A percentile compares a stretch with the other conserved stretches of the same genome.
Evolutionary conservation across 2,888 invertebrate species (phyloP).

Genomic region (Athripsodes cinereus): DNA sequence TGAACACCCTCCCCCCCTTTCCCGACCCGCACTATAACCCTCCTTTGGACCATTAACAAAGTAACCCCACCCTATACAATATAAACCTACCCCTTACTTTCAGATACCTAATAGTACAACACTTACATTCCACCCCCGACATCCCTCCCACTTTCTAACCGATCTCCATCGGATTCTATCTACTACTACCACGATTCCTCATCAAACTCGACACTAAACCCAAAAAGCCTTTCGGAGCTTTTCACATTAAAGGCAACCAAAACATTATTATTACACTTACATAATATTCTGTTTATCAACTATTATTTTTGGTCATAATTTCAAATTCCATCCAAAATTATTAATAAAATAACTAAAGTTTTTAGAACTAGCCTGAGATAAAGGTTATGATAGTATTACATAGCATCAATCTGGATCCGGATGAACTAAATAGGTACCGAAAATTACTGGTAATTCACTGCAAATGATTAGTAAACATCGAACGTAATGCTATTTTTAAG

Average conservation of each 20-base stretch:
- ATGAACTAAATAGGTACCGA: too few species aligned
- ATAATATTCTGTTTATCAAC: neutral
- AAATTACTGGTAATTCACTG: too few species aligned
- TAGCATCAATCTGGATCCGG: too few species aligned
- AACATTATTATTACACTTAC: constrained; percentile 4
- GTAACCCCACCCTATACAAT: neutral
- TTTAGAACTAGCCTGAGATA: too few species aligned
- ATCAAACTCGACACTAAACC: constrained; percentile 22
- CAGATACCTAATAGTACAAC: constrained; percentile 14
- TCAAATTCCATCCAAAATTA: too few species aligned
- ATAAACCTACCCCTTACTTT: constrained; percentile 7
- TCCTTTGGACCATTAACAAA: neutral
- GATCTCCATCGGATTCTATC: neutral
- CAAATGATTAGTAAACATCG: too few species aligned
- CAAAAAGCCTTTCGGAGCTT: constrained; percentile 22
- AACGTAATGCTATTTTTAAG: too few species aligned
- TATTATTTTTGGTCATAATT: too few species aligned
- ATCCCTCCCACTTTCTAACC: constrained; percentile 1
- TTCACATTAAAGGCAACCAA: constrained; percentile 4
- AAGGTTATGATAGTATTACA: too few species aligned
- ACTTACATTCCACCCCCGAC: constrained; percentile 7
- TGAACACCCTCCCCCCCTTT: neutral
- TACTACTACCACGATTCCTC: constrained; percentile 8
- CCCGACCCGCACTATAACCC: neutral
- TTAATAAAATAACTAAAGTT: too few species aligned